phyloP scores from a whole-genome alignment of 2,888 invertebrate species.

The Drosophila atroscutellata region DNA sequence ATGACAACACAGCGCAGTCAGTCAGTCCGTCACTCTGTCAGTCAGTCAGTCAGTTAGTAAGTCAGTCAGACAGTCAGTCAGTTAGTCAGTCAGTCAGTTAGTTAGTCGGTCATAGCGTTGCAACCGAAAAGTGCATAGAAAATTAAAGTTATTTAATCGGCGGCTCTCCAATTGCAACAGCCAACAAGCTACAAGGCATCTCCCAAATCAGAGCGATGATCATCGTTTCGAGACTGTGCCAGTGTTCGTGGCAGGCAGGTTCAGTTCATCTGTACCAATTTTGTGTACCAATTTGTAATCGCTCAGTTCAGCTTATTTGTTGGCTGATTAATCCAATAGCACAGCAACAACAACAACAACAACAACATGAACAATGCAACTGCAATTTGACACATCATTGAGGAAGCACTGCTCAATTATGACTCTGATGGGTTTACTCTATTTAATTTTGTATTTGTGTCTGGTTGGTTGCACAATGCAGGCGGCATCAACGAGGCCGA shows the following conservation, averaged over 20 bases:
- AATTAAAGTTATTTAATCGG: conserved; percentile 51
- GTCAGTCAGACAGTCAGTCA: conserved; percentile 9
- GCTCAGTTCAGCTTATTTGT: conserved; percentile 11
- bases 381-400: conserved; percentile 50
- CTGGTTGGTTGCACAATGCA: conserved; percentile 33
- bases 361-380: conserved; percentile 35
- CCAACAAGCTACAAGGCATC: conserved; percentile 5
- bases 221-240: conserved; percentile 26
- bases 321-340: conserved; percentile 22
- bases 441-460: neutral
- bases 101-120: conserved; percentile 31
- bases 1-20: conserved; percentile 36
- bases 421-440: conserved; percentile 17
- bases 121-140: conserved; percentile 53
- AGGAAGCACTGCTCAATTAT: conserved; percentile 48
- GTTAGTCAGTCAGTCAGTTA: conserved; percentile 14
- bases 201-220: conserved; percentile 28
- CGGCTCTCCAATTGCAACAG: conserved; percentile 48
- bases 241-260: conserved; percentile 15
- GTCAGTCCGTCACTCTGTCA: conserved; percentile 1
- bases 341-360: neutral
- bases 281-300: conserved; percentile 31
- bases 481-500: conserved; percentile 19
- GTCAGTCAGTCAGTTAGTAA: conserved; percentile 2
- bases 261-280: conserved; percentile 19